Base-by-base conservation (phyloP, 2,888 invertebrate genomes). In the Marasmarcha lunaedactyla region DNA sequence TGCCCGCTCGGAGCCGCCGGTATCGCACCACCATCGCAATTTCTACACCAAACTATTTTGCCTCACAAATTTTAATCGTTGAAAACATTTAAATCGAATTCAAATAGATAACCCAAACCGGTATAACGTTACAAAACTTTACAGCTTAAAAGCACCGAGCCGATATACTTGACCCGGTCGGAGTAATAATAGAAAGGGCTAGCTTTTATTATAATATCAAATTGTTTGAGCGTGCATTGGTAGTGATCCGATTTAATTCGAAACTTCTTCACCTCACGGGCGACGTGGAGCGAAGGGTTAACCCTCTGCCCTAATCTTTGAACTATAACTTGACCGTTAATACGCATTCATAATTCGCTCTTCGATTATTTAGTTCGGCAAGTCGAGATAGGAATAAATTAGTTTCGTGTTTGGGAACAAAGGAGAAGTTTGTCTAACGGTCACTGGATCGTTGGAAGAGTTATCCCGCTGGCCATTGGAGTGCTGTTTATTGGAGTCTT, bases 241-340 rank as follows among this genome's bases (percentile, higher is more conserved):
- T 59, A 59, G 63, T 60, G 63, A 65, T 61, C 64, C 60, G 64
- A 67, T 71, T 71, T 65, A 72, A 71, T 72, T 73, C 65, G 52
- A 69, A 71, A 74, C 71, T 71, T 73, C 68, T 72, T 77, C 65
- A 67, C 71, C 67, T 69, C 57, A 54, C 57, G 20, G 20, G 55
- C 55, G 27, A 36, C 30, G 51, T 59, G 58, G 54, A 62, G 66
- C 54, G 56, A 69, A 71, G 78, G 77, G 83, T 81, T 77, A 73
- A 64, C 66, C 71, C 78, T 69, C 63, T 72, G 78, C 77, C 83
- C 76, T 78, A 81, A 81, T 81, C 83, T 83, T 79, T 83, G 79
- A 83, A 83, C 83, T 83, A 76, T 76, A 76, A 78, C 81, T 81
- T 79, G 83, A 83, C 83, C 83, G 83, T 81, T 83, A 79, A 71